Percentiles rank a stretch among this genome's conserved stretches.
phyloP scores from a whole-genome alignment of 2,113 vertebrate genomes.

The Tauraco erythrolophus region DNA sequence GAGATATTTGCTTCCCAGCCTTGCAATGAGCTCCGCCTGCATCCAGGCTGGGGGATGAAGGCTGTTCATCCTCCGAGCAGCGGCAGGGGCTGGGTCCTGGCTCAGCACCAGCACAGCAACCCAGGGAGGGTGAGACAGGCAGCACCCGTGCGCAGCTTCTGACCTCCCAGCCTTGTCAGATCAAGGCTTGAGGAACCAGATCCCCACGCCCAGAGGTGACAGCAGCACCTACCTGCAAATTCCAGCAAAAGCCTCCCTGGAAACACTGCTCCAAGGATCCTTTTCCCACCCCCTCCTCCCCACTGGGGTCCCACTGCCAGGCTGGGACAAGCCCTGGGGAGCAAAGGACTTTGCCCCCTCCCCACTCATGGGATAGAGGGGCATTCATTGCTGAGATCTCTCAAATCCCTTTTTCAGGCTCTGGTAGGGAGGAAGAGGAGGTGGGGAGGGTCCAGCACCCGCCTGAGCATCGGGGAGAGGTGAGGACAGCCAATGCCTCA shows the following conservation, averaged over 20 bases:
- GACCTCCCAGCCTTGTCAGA: not conserved
- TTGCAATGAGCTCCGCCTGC: not conserved
- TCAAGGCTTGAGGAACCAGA: not conserved
- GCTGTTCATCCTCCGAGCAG: not conserved
- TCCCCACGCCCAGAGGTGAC: not conserved
- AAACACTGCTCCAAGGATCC: not conserved
- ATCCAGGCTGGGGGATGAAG: not conserved
- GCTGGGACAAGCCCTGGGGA: not conserved
- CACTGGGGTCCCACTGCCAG: rapidly evolving
- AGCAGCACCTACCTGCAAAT: not conserved
- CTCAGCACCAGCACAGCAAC: not conserved
- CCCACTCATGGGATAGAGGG: not conserved
- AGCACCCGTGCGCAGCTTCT: rapidly evolving
- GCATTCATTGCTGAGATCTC: not conserved
- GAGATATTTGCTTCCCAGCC: not conserved
- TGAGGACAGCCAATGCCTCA: not conserved
- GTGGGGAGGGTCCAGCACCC: not conserved
- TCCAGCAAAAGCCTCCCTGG: not conserved
- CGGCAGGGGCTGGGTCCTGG: not conserved
- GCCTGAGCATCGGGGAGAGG: rapidly evolving
- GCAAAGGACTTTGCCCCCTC: not conserved
- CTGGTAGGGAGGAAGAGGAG: not conserved
- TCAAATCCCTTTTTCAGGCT: not conserved
- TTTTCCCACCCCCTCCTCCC: not conserved
- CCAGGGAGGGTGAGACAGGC: not conserved